Base-by-base conservation (phyloP, 2,797 vertebrate genomes). In the Channa striata region DNA sequence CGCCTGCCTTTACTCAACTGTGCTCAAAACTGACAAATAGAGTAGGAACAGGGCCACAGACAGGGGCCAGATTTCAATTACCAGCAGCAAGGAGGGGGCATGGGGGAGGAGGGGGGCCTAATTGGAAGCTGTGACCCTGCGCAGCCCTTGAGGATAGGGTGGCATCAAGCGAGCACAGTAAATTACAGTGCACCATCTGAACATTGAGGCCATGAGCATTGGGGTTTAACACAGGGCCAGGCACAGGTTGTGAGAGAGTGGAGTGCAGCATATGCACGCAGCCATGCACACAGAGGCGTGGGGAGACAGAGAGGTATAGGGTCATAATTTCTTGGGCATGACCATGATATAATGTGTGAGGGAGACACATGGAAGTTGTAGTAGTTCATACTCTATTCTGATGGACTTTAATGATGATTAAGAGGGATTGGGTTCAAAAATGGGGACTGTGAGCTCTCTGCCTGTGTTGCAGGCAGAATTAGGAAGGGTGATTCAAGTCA, bases 61-160 rank as follows among this genome's bases (percentile, higher is more conserved):
- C 83, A 78, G 73, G 72, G 77, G 74, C 87, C 43, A 48, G 77
- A 90, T 92, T 93, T 93, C 92, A 90, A 93, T 93, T 93, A 93
- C 86, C 74, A 67, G 68, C 63, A 84, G 86, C 81, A 65, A 70
- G 80, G 77, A 77, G 85, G 81, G 63, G 79, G 82, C 59, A 42
- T 11, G 16, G 49, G 62, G 59, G n/a, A 54, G 46, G n/a, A 30
- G 65, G 69, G 66, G 69, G 37, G 49, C 84, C 84, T 93, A 93
- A 94, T 94, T 91, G 93, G 84, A 92, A 89, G 88, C 73, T 4
- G 67, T 91, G 92, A 94, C 92, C 92, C 92, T 10, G 39, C 42
- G 47, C 76, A 75, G 87, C 87, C 86, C 90, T 78, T 69, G 81
- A 88, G 84, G 88, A 90, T 62, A 72, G 80, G 68, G 81, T 77